Percentiles rank a stretch among this genome's conserved stretches.
phyloP scores from a whole-genome alignment of 2,888 invertebrate genomes.

The Lysandra coridon region DNA sequence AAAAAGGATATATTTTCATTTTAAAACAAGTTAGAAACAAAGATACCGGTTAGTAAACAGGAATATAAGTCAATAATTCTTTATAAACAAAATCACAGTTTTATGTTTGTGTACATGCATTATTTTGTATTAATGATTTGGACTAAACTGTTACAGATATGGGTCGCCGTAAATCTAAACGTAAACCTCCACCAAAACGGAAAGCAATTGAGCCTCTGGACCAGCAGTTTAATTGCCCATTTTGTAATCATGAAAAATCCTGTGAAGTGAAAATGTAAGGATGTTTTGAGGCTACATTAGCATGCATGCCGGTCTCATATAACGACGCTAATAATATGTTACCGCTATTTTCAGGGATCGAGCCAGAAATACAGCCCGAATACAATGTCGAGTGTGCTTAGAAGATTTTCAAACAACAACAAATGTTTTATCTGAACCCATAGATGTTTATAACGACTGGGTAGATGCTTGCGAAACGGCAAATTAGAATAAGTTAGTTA shows the following conservation, averaged over 20 bases:
- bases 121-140: neutral
- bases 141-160: slow-evolving; percentile 73
- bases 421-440: slow-evolving; percentile 97
- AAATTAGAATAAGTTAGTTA: slow-evolving; percentile 68
- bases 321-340: neutral
- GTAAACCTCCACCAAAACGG: slow-evolving; percentile 97
- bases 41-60: neutral
- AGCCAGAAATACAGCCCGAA: slow-evolving; percentile 94
- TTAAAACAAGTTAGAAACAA: neutral
- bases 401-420: slow-evolving; percentile 98
- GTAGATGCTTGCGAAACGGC: slow-evolving; percentile 99
- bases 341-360: slow-evolving; percentile 89
- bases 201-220: slow-evolving; percentile 96
- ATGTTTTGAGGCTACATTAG: slow-evolving; percentile 23
- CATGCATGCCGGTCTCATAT: neutral
- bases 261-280: slow-evolving; percentile 99
- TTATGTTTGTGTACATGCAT: neutral
- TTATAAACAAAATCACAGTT: neutral
- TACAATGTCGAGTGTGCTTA: slow-evolving; percentile 96
- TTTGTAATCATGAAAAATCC: slow-evolving; percentile 99
- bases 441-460: slow-evolving; percentile 99
- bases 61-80: no score
- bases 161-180: slow-evolving; percentile 98
- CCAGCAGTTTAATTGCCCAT: slow-evolving; percentile 98
- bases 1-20: neutral